These are phyloP conservation scores for Neolamprologus hecqui DNA, from an alignment of 2,113 vertebrate species.

Conservation along the genomic window DNA sequence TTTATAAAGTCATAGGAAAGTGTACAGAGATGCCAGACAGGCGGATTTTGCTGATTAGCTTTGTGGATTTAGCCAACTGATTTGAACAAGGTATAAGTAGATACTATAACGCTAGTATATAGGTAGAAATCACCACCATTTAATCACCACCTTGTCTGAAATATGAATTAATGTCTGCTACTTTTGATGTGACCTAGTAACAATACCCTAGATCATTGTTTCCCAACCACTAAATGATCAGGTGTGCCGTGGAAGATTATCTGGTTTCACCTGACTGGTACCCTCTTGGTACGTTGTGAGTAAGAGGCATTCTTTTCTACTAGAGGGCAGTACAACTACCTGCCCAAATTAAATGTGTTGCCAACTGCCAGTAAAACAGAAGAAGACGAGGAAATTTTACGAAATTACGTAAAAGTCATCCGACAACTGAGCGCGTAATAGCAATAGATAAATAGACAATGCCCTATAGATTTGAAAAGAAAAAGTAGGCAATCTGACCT, in stretches of 20 bases:
- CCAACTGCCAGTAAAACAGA: not conserved
- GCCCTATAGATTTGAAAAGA: not conserved
- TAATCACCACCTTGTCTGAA: not conserved
- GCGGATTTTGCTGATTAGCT: not conserved
- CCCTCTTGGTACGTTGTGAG: not conserved
- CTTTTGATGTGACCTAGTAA: not conserved
- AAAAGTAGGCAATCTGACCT: not conserved
- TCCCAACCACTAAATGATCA: not conserved
- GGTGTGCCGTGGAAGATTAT: not conserved
- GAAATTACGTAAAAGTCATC: not conserved
- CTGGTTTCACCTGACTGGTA: not conserved
- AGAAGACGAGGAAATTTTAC: not conserved
- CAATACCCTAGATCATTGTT: not conserved
- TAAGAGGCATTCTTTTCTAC: not conserved
- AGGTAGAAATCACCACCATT: not conserved
- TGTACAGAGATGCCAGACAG: not conserved
- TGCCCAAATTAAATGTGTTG: not conserved
- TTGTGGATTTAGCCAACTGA: not conserved
- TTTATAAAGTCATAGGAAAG: not conserved
- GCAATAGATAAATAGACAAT: not conserved
- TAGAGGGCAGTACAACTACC: not conserved
- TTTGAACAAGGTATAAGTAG: not conserved
- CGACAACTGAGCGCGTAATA: not conserved
- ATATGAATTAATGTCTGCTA: not conserved
- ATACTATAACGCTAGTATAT: not conserved